Conservation (phyloP, 2,888 invertebrate species). For the Cerastis rubricosa region DNA sequence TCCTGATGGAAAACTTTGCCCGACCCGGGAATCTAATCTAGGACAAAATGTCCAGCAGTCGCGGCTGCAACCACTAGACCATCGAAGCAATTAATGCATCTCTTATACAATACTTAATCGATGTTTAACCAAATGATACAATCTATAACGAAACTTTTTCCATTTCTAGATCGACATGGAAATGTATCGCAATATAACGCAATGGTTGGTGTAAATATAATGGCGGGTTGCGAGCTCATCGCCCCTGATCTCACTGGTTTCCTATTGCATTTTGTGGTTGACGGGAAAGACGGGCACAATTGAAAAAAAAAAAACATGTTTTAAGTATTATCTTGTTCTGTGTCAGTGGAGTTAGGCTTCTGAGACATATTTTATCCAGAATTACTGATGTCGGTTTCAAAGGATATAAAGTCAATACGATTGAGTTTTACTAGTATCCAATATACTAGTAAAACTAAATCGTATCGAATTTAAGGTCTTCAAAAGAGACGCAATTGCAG, state of each 20-base stretch:
- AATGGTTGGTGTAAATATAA: conserved; percentile 49
- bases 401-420: no score
- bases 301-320: conserved; percentile 1
- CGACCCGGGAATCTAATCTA: no score
- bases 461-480: neutral
- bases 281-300: neutral
- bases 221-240: conserved; percentile 37
- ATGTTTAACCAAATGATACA: conserved; percentile 6
- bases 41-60: no score
- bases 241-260: conserved; percentile 35
- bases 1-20: no score
- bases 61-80: no score
- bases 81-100: neutral
- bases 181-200: conserved; percentile 36
- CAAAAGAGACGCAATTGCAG: neutral
- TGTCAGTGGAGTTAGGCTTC: neutral
- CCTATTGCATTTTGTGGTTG: conserved; percentile 38
- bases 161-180: conserved; percentile 40
- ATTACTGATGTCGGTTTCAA: neutral
- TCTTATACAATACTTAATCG: conserved; percentile 15
- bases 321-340: neutral
- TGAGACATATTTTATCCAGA: neutral
- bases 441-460: neutral
- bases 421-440: no score
- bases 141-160: conserved; percentile 22